Base-by-base conservation (phyloP, 1,140 invertebrate species). In the Tetraneura akinire region DNA sequence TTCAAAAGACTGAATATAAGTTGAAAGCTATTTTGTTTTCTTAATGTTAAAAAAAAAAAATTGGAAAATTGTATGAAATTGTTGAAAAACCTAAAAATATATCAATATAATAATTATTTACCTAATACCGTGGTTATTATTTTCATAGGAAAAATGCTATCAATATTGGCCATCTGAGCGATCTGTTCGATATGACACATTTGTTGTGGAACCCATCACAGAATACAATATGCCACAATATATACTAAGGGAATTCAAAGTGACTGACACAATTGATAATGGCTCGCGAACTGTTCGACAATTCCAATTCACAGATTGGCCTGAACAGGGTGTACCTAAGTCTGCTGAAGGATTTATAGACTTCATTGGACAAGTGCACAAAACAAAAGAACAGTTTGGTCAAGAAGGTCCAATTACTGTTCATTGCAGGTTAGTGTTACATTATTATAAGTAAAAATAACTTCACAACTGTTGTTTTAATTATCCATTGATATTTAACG, bases 201-300 rank as follows among this genome's bases (percentile, higher is more conserved):
- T 96, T 88, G 96, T 99, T 16, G 97, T 99, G 1, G 98, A 99
- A 87, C 97, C 97, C 1, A 98, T 99, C 82, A 96, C 97, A 5
- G 98, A 99, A 85, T 99, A 99, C 86, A 98, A 99, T 86, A 99
- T 99, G 96, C 96, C 96, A 14, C 95, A 98, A 85, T 99, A 99
- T 86, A 98, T 98, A 84, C 88, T 99, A 76, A 89, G 98, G 84
- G 98, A 99, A 88, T 99, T 99, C 87, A 99, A 99, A 89, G 95
- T 98, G 13, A 96, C 94, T 57, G 94, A 96, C 84, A 94, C 94
- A 14, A 88, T 97, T 82, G 97, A 98, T 85, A 96, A 96, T 0
- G 94, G 96, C 53, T 98, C 96, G 10, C 89, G 97, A 68, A 99
- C 97, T 13, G 93, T 99, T 42, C 89, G 98, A 55, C 98, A 99